Percentiles rank a stretch among this genome's conserved stretches.
These are phyloP conservation scores for Antigone vipio DNA, from an alignment of 2,113 vertebrate genomes.

Conservation along the genomic window DNA sequence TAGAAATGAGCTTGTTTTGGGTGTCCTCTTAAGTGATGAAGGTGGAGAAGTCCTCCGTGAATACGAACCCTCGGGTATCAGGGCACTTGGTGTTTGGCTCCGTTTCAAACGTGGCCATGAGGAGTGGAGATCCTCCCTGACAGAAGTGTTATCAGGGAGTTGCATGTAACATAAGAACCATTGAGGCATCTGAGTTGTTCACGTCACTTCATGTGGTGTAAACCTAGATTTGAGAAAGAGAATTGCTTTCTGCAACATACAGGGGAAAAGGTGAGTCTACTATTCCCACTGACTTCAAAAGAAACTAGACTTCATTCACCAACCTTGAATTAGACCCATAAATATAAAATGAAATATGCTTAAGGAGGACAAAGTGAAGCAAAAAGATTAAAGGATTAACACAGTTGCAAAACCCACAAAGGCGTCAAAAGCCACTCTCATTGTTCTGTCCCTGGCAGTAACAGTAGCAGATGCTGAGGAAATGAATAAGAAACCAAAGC, in stretches of 20 bases:
- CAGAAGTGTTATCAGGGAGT: not conserved
- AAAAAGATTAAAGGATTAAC: slow-evolving; percentile 26
- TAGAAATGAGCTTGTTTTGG: not conserved
- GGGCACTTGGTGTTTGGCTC: not conserved
- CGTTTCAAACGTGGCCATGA: not conserved
- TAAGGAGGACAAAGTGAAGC: not conserved
- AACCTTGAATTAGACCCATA: not conserved
- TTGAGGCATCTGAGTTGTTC: not conserved
- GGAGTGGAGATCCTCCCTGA: not conserved
- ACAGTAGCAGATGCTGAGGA: not conserved
- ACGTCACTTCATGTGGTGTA: not conserved
- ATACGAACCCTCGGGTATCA: not conserved
- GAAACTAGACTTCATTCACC: not conserved
- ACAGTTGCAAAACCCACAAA: not conserved
- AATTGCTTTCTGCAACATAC: not conserved
- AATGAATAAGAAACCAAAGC: not conserved
- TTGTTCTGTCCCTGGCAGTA: not conserved
- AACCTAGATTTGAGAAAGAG: not conserved
- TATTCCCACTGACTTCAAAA: not conserved
- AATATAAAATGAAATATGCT: slow-evolving; percentile 19
- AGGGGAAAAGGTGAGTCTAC: not conserved
- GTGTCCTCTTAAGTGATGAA: not conserved
- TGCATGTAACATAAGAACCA: not conserved
- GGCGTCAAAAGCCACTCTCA: not conserved
- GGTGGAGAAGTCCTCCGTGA: not conserved